Percentiles rank a stretch among this genome's conserved stretches.
Evolutionary conservation across 2,888 invertebrate genomes (phyloP).

Genomic region (Agonopterix arenella): DNA sequence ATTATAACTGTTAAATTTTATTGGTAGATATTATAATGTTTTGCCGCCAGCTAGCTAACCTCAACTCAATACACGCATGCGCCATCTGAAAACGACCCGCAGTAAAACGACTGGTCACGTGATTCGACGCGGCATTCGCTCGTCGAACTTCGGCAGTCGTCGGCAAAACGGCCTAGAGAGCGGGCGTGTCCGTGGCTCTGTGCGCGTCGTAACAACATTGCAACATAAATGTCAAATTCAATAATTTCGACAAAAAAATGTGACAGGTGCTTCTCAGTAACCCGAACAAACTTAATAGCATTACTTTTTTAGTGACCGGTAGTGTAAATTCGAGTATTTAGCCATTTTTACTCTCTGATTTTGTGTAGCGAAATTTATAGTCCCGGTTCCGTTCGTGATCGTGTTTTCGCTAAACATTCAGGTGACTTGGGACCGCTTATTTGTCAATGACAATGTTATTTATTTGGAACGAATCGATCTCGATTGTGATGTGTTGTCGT

Average conservation of each 20-base stretch:
- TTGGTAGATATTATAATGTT: conserved; percentile 28
- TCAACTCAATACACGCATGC: conserved; percentile 55
- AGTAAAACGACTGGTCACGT: conserved; percentile 78
- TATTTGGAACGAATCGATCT: conserved; percentile 22
- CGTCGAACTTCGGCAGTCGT: conserved; percentile 69
- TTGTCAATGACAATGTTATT: conserved; percentile 35
- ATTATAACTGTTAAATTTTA: too few relatives aligned
- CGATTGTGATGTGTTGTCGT: conserved; percentile 33
- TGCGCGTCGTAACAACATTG: conserved; percentile 35
- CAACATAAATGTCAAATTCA: conserved; percentile 64
- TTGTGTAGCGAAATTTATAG: conserved; percentile 56
- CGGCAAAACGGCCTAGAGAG: conserved; percentile 46
- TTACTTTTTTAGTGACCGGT: conserved; percentile 30
- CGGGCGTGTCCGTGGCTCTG: conserved; percentile 32
- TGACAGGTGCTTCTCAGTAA: conserved; percentile 54
- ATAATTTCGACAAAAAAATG: conserved; percentile 55
- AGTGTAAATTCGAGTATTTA: conserved; percentile 28
- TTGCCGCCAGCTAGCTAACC: conserved; percentile 54
- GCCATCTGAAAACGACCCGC: conserved; percentile 69
- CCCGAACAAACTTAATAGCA: conserved; percentile 40
- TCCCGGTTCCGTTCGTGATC: conserved; percentile 53
- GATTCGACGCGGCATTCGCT: conserved; percentile 75
- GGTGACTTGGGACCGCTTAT: conserved; percentile 32
- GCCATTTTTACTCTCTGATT: conserved; percentile 37
- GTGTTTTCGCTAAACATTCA: conserved; percentile 61